These are phyloP conservation scores for Lasiommata megera DNA, from an alignment of 2,888 invertebrate species.

Conservation along the genomic window DNA sequence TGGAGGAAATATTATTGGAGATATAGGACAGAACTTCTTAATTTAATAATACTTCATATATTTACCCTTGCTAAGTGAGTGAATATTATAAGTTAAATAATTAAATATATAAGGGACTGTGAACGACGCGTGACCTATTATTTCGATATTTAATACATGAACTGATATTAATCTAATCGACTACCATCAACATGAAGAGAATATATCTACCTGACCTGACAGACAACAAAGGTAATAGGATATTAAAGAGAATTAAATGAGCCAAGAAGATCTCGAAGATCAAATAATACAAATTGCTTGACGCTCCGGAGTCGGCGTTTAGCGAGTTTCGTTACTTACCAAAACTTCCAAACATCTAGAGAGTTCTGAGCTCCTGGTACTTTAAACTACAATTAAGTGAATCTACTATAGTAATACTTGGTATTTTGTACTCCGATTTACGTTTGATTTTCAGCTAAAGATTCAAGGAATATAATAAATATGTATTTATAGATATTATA, in stretches of 20 bases:
- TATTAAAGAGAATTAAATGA: neutral
- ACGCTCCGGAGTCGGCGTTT: neutral
- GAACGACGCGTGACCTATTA: too few relatives aligned
- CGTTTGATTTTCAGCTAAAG: neutral
- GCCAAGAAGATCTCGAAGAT: neutral
- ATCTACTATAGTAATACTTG: neutral
- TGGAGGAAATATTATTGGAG: too few relatives aligned
- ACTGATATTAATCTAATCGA: too few relatives aligned
- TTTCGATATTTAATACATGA: too few relatives aligned
- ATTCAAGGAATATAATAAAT: neutral
- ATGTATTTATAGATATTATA: too few relatives aligned
- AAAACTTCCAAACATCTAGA: slow-evolving; percentile 2
- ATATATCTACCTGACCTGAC: neutral
- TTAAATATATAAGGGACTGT: too few relatives aligned
- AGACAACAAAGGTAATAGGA: neutral
- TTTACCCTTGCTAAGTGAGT: too few relatives aligned
- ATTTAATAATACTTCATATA: too few relatives aligned
- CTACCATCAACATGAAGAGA: neutral
- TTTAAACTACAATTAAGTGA: neutral
- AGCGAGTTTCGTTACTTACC: neutral
- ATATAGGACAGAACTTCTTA: too few relatives aligned
- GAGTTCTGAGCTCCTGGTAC: slow-evolving; percentile 1
- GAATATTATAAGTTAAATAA: too few relatives aligned
- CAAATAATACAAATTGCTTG: slow-evolving; percentile 4
- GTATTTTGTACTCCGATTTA: neutral